Percentiles rank a stretch among this genome's conserved stretches.
These are phyloP conservation scores for Melieria crassipennis DNA, from an alignment of 2,888 invertebrate genomes.

Conservation along the genomic window DNA sequence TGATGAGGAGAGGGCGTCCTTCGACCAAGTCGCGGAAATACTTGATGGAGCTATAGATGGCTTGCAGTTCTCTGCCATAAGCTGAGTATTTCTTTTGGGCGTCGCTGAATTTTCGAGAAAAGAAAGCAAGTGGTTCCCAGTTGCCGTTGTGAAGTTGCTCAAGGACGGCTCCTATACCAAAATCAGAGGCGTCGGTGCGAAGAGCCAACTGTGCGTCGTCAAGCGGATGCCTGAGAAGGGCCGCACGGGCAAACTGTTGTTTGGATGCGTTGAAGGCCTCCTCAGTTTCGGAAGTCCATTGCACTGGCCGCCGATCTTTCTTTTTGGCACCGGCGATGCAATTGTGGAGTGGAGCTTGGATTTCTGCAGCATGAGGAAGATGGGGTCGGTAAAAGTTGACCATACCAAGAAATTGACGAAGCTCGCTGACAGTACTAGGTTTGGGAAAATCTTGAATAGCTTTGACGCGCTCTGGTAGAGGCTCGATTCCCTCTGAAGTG, in stretches of 20 bases:
- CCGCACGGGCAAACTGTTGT: neutral
- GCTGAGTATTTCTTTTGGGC: no score
- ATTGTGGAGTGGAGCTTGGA: constrained; percentile 1
- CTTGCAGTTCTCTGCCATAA: no score
- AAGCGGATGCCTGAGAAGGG: constrained; percentile 1
- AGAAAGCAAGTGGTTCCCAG: neutral
- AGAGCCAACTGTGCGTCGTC: neutral
- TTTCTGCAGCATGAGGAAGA: neutral
- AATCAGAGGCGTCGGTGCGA: neutral
- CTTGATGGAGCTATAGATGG: constrained; percentile 40
- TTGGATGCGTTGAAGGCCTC: neutral
- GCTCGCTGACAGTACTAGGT: neutral
- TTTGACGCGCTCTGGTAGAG: constrained; percentile 4
- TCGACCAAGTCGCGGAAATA: constrained; percentile 46
- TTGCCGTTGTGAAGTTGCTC: neutral
- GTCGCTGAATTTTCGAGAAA: neutral
- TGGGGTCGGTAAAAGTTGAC: constrained; percentile 20
- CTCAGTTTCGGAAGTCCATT: neutral
- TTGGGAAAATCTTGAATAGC: neutral
- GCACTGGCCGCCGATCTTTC: neutral
- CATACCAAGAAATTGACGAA: constrained; percentile 18
- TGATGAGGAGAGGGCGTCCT: constrained; percentile 5
- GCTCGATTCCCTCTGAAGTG: neutral
- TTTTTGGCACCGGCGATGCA: constrained; percentile 1
- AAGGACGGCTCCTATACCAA: constrained; percentile 1